Base-by-base conservation (phyloP, 1,140 invertebrate genomes). In the Schmidtea mediterranea region DNA sequence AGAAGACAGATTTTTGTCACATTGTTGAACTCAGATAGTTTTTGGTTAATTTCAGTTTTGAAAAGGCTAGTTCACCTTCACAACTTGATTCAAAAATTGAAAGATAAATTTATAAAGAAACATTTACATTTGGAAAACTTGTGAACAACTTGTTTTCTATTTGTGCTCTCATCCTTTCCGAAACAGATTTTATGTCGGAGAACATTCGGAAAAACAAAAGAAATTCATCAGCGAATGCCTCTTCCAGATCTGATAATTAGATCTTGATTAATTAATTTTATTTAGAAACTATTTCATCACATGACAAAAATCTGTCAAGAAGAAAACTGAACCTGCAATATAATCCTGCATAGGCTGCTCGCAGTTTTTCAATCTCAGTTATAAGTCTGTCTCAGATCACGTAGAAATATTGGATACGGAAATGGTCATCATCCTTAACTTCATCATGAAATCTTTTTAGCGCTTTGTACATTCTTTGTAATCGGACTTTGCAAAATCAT, bases 101-200 rank as follows among this genome's bases (percentile, higher is more conserved):
- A 32, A 48, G 46, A 36, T 48, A 48, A 18, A 48, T 48, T 48
- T 15, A 21, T 8, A 48, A 48, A 48, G 46, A 22, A 48, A 48
- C 36, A 48, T 32, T 48, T 36, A 48, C 46, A 48, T 48, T 48
- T 48, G 21, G 46, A 48, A 48, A 48, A 48, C 36, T 48, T 48
- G 46, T 48, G n/a, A 26, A 15, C 6, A 48, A 15, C 46, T 21
- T 48, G 32, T 48, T 32, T 32, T 48, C 21, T 48, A 48, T 36
- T 48, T 48, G 46, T 9, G 46, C 24, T 26, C 15, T 48, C 15
- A 32, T 13, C 46, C 26, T 48, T 48, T 15, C 46, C n/a, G 46
- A 22, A 19, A 48, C 46, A 26, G 22, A 22, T 48, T 48, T 48
- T 22, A 2, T 48, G 5, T 26, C 24, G 24, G n/a, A 22, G 19